phyloP scores from a whole-genome alignment of 2,888 invertebrate species.

The Pseudeuparius sepicola region DNA sequence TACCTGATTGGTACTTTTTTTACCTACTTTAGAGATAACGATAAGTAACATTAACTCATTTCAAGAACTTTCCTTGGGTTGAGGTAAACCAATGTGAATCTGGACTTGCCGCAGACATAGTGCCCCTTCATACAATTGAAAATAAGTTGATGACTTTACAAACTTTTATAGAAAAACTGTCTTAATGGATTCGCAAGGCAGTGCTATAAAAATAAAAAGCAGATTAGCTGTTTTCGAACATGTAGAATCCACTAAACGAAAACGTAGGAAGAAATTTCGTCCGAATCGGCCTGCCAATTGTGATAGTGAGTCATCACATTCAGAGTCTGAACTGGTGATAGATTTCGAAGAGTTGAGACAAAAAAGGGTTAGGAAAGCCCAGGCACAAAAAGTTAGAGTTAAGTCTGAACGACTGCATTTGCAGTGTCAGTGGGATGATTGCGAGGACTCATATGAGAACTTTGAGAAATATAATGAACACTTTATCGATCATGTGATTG shows the following conservation, averaged over 20 bases:
- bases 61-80: slow-evolving; percentile 43
- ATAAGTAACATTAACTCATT: too few species aligned
- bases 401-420: too few species aligned
- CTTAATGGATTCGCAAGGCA: slow-evolving; percentile 20
- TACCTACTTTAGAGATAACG: too few species aligned
- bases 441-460: too few species aligned
- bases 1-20: too few species aligned
- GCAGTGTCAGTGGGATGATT: too few species aligned
- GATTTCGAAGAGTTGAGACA: too few species aligned
- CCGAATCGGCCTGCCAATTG: slow-evolving; percentile 20
- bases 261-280: slow-evolving; percentile 21
- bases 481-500: too few species aligned
- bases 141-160: slow-evolving; percentile 37
- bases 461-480: too few species aligned
- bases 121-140: slow-evolving; percentile 40
- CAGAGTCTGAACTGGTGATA: slow-evolving; percentile 32
- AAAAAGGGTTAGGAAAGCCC: too few species aligned
- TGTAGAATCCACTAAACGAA: slow-evolving; percentile 24
- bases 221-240: slow-evolving; percentile 35
- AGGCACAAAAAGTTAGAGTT: too few species aligned
- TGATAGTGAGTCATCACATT: slow-evolving; percentile 26
- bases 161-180: slow-evolving; percentile 33
- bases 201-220: slow-evolving; percentile 24
- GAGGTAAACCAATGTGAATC: slow-evolving; percentile 19
- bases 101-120: slow-evolving; percentile 33